These are phyloP conservation scores for Psammodynastes pulverulentus DNA, from an alignment of 2,113 vertebrate genomes.

Conservation along the genomic window DNA sequence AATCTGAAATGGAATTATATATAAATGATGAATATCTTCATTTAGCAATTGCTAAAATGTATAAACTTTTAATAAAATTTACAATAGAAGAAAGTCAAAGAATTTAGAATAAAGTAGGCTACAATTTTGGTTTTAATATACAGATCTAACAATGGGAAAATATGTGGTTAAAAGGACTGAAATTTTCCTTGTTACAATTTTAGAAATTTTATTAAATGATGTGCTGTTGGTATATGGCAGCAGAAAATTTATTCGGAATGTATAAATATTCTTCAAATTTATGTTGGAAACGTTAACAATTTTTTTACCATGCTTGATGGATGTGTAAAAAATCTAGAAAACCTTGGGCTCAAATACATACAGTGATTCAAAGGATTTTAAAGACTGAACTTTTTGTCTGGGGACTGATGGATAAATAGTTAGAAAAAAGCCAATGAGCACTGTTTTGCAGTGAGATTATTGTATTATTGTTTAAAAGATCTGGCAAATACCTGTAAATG, in stretches of 20 bases:
- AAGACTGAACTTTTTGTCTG: background rate
- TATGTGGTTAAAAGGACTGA: background rate
- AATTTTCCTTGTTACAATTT: background rate
- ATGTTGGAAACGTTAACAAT: background rate
- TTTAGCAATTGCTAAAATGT: background rate
- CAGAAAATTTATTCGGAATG: background rate
- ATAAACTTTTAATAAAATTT: background rate
- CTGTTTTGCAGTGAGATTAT: background rate
- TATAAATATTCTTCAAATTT: background rate
- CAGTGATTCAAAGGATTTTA: background rate
- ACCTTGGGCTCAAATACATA: background rate
- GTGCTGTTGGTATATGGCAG: background rate
- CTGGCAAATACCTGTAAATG: background rate
- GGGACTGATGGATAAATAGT: background rate
- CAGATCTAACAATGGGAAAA: background rate
- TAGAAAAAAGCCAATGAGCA: background rate
- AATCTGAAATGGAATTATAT: background rate
- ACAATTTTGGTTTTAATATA: background rate
- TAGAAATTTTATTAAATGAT: background rate
- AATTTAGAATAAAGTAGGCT: background rate
- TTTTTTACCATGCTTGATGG: background rate
- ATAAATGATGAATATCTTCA: background rate
- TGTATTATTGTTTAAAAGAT: background rate
- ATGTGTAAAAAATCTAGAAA: background rate
- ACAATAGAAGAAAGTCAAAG: background rate